Evolutionary conservation across 1,140 invertebrate genomes (phyloP), one percentile per base, ranked within the genome.

Genomic region (Adelges cooleyi): DNA sequence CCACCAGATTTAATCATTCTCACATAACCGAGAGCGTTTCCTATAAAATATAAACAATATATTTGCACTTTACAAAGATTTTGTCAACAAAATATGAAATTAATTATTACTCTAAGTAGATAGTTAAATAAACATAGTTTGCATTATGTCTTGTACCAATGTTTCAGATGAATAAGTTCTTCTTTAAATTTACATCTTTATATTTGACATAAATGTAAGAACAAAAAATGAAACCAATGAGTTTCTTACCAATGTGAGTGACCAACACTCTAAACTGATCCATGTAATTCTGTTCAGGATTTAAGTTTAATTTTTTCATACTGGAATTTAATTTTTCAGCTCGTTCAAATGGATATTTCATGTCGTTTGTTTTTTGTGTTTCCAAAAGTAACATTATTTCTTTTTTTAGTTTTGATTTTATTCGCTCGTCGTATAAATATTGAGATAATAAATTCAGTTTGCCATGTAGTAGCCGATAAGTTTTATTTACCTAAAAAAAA

Each of bases 401-500:
- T 76, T 94, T 94, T 56, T 93, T 82, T 0, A 99, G 76, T 59
- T 91, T 81, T 0, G 94, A 97, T 75, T 98, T 98, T 53, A 99
- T 97, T 70, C 96, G 93, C 76, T 99, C 96, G 76, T 99, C 95
- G 74, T 89, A 98, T 70, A 99, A 82, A 75, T 98, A 99, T 75
- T 98, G 94, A 2, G 95, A 98, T 74, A 99, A 96, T 3, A 87
- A 86, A 69, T 88, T 87, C 70, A 99, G 89, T 75, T 98, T 97
- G 66, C 94, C 86, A 66, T 89, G 82, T 46, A 99, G 78, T 77
- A 96, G 98, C 76, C 96, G 93, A 77, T 98, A 99, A 0, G 92
- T 93, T 74, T 92, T 95, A 74, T 98, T 98, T 0, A 97, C 84
- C 80, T 82, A 69, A 36, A 42, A 51, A 18, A 23, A 23, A 27